Percentiles rank a stretch among this genome's conserved stretches.
Evolutionary conservation across 1,140 invertebrate genomes (phyloP).

Genomic region (Drosophila fuyamai): DNA sequence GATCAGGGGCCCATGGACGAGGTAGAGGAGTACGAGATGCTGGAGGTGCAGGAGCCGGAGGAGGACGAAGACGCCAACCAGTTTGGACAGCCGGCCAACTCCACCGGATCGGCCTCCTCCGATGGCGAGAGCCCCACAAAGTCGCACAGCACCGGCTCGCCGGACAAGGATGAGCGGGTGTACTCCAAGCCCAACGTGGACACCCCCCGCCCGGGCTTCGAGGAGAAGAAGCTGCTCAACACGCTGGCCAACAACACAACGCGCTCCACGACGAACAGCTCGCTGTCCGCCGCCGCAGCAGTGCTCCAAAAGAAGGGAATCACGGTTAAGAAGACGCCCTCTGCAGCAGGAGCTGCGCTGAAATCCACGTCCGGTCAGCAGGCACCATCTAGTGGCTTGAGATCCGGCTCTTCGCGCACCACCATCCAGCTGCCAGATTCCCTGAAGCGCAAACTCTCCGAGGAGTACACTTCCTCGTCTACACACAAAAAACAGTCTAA

Average conservation of each 20-base stretch:
- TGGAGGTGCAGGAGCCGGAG: conserved; percentile 77
- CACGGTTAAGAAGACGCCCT: conserved; percentile 71
- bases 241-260: conserved; percentile 66
- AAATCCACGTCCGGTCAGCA: conserved; percentile 24
- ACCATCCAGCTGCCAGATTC: conserved; percentile 78
- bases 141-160: conserved; percentile 69
- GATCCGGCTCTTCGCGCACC: conserved; percentile 40
- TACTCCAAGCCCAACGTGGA: conserved; percentile 53
- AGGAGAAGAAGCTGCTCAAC: conserved; percentile 77
- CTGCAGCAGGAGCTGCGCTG: conserved; percentile 3
- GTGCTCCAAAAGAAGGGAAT: conserved; percentile 80
- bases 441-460: conserved; percentile 74
- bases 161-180: conserved; percentile 74
- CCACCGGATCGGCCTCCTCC: conserved; percentile 64
- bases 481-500: conserved; percentile 48
- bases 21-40: conserved; percentile 79
- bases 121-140: conserved; percentile 78
- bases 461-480: conserved; percentile 44
- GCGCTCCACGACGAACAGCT: conserved; percentile 24
- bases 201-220: conserved; percentile 66
- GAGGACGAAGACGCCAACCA: conserved; percentile 62
- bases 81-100: conserved; percentile 51
- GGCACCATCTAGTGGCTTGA: conserved; percentile 7
- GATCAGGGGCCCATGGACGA: conserved; percentile 69
- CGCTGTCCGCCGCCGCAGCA: conserved; percentile 67